These are phyloP conservation scores for Hirudo medicinalis DNA, from an alignment of 1,140 invertebrate genomes.

Conservation along the genomic window DNA sequence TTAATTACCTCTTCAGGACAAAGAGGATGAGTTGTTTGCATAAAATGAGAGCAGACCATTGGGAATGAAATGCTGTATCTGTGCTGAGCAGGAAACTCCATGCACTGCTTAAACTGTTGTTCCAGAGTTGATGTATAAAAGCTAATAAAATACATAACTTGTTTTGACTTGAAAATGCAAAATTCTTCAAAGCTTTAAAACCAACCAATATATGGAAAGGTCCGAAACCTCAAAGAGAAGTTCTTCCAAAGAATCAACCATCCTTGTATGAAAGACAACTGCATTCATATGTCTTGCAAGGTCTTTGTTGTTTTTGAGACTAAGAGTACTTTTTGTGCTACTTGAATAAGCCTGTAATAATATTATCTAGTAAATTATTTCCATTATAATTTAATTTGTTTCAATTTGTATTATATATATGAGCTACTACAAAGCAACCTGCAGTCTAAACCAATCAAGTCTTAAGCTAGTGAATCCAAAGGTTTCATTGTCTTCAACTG, in stretches of 20 bases:
- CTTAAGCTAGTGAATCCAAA: conserved; percentile 90
- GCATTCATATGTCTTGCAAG: conserved; percentile 82
- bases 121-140: conserved; percentile 95
- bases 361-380: too few species aligned
- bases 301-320: conserved; percentile 70
- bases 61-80: conserved; percentile 94
- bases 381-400: too few species aligned
- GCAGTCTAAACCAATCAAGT: conserved; percentile 91
- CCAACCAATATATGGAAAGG: conserved; percentile 77
- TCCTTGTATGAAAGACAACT: conserved; percentile 89
- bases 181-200: background rate
- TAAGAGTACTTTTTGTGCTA: conserved; percentile 63
- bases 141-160: conserved; percentile 38
- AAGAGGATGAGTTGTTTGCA: conserved; percentile 90
- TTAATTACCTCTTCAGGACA: conserved; percentile 81
- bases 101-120: conserved; percentile 93
- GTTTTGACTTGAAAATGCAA: background rate
- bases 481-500: conserved; percentile 82
- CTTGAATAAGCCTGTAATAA: conserved; percentile 65
- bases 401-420: too few species aligned
- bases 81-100: conserved; percentile 94
- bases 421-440: conserved; percentile 40
- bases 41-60: conserved; percentile 90
- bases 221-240: conserved; percentile 91
- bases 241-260: conserved; percentile 96